Evolutionary conservation across 2,888 invertebrate species (phyloP).

Genomic region (Caenorhabditis sp.): DNA sequence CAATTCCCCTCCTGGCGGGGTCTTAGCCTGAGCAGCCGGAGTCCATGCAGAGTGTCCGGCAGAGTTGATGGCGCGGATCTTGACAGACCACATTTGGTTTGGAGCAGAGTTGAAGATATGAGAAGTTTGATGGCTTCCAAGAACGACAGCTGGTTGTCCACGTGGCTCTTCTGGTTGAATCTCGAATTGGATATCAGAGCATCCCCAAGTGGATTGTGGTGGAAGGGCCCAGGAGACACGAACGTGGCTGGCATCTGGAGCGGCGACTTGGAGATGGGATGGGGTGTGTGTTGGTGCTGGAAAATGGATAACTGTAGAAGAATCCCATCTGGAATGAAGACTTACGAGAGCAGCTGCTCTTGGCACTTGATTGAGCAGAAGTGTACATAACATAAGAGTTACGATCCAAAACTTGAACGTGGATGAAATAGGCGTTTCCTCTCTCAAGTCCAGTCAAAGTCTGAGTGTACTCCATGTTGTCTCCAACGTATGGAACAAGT

Average conservation of each 20-base stretch:
- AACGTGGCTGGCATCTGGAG: conserved; percentile 79
- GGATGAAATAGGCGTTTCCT: conserved; percentile 78
- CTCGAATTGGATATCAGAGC: conserved; percentile 78
- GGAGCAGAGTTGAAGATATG: conserved; percentile 82
- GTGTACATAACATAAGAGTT: conserved; percentile 83
- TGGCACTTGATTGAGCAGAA: conserved; percentile 78
- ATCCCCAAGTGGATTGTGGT: conserved; percentile 78
- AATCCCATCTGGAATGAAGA: not conserved
- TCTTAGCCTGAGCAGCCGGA: conserved; percentile 74
- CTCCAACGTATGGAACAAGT: conserved; percentile 82
- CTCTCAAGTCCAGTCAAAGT: conserved; percentile 78
- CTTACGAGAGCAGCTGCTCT: conserved; percentile 76
- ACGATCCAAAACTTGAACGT: conserved; percentile 79
- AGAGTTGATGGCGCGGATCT: conserved; percentile 79
- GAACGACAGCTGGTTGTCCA: conserved; percentile 73
- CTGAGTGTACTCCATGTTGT: conserved; percentile 79
- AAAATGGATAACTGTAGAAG: conserved; percentile 23
- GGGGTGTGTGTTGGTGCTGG: conserved; percentile 82
- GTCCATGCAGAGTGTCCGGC: conserved; percentile 82
- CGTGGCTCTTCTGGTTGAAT: conserved; percentile 80
- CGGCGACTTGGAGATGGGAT: conserved; percentile 77
- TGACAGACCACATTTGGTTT: conserved; percentile 81
- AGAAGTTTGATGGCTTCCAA: conserved; percentile 77
- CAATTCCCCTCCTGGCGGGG: conserved; percentile 80
- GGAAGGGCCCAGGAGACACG: conserved; percentile 77